These are phyloP conservation scores for Holothuria glaberrima DNA, from an alignment of 35 echinoderm and acorn worm species.

Conservation along the genomic window DNA sequence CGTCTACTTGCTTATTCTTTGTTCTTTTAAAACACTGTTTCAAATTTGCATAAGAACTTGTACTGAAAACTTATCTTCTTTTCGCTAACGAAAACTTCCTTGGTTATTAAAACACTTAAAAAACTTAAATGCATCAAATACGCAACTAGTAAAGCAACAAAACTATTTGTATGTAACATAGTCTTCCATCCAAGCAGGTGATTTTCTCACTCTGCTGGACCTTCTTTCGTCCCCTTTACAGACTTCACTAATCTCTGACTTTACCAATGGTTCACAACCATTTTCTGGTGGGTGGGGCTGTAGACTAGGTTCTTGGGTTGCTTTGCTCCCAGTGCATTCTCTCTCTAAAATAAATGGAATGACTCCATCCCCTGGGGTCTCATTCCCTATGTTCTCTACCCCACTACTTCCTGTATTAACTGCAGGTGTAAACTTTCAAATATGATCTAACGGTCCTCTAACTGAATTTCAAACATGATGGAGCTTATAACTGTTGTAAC, in stretches of 20 bases:
- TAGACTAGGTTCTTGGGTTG: no score
- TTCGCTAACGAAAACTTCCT: no score
- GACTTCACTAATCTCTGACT: neutral
- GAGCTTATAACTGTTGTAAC: neutral
- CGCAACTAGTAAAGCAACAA: no score
- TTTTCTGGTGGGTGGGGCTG: no score
- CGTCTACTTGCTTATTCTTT: no score
- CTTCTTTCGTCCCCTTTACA: neutral
- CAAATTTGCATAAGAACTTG: no score
- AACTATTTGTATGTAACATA: conserved; percentile 9
- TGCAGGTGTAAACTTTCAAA: neutral
- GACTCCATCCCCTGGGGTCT: neutral
- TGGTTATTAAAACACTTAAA: conserved; percentile 8
- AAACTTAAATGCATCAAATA: neutral
- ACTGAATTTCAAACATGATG: conserved; percentile 10
- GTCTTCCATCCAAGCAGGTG: no score
- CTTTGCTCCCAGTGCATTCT: no score
- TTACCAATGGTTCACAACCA: no score
- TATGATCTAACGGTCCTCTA: neutral
- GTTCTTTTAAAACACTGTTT: neutral
- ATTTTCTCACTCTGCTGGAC: conserved; percentile 10
- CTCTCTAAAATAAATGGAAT: neutral
- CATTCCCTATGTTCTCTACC: neutral
- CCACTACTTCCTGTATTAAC: conserved; percentile 1
- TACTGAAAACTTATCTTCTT: no score